Percentiles rank a stretch among this genome's conserved stretches.
phyloP scores from a whole-genome alignment of 2,797 vertebrate species.

The Alosa sapidissima region DNA sequence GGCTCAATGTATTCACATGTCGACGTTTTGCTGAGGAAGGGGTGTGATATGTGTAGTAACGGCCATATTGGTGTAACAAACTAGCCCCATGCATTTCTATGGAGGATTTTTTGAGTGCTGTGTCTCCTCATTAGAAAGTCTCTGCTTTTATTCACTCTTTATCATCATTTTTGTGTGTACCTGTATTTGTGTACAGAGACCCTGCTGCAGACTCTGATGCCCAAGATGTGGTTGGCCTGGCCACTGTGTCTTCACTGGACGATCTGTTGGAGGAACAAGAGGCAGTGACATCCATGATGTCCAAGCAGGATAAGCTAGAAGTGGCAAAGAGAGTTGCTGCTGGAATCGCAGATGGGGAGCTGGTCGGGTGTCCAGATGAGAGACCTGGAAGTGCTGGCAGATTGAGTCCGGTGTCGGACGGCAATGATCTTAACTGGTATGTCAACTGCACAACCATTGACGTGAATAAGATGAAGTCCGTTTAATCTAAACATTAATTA shows the following conservation, averaged over 20 bases:
- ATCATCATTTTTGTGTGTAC: background rate
- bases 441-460: background rate
- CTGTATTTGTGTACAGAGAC: background rate
- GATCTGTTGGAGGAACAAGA: background rate
- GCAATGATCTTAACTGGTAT: background rate
- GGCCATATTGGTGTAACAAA: too few relatives aligned
- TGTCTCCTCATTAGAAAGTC: too few relatives aligned
- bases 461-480: background rate
- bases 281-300: background rate
- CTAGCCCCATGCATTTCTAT: too few relatives aligned
- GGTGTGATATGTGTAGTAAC: too few relatives aligned
- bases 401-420: background rate
- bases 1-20: too few relatives aligned
- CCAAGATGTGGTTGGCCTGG: background rate
- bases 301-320: background rate
- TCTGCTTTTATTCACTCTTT: background rate
- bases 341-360: background rate
- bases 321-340: background rate
- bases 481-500: background rate
- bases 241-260: background rate
- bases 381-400: too few relatives aligned
- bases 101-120: too few relatives aligned
- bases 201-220: background rate
- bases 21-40: too few relatives aligned
- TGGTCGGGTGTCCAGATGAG: background rate